Base-by-base conservation (phyloP, 2,797 vertebrate species). In the Sebastes iracundus region DNA sequence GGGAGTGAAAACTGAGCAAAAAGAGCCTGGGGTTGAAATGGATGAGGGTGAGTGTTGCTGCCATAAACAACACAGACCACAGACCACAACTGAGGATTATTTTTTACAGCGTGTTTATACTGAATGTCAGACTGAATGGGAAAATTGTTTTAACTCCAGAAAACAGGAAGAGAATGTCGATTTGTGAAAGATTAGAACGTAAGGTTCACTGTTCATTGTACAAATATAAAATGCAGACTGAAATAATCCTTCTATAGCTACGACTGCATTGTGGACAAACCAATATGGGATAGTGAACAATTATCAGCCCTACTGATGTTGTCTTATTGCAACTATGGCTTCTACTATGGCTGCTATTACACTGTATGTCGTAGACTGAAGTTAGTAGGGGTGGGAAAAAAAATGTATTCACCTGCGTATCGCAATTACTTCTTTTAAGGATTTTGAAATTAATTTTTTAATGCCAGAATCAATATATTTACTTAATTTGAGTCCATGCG, bases 11-110 rank as follows among this genome's bases (percentile, higher is more conserved):
- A 27, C 23, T 14, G 55, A 46, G 23, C 8, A 13, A 27, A 63
- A 60, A 22, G 23, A 27, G 35, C 28, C 6, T 4, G 8, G 10
- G 28, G 61, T 56, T 68, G 16, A 77, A 23, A 35, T 35, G 16
- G 28, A 46, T 14, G 8, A 38, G 35, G 53, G 16, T 53, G 68
- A 67, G 32, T 56, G 23, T 42, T 67, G 62, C 70, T 30, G 59
- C 75, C 10, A 70, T 70, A 74, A 82, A 83, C 71, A 70, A 63
- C 65, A 30, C 7, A 59, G 13, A 69, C 62, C 79, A 72, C 68
- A 77, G 32, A 62, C 79, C 80, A 77, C 73, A 77, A 72, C 38
- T 61, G n/a, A 76, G 23, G 7, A 58, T 25, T 69, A 23, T 38
- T 49, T 25, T 28, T 8, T 62, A 73, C 22, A 58, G 6, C 18